Percentiles rank a stretch among this genome's conserved stretches.
Conservation (phyloP, 2,888 invertebrate species). For the Priocnemis perturbator region DNA sequence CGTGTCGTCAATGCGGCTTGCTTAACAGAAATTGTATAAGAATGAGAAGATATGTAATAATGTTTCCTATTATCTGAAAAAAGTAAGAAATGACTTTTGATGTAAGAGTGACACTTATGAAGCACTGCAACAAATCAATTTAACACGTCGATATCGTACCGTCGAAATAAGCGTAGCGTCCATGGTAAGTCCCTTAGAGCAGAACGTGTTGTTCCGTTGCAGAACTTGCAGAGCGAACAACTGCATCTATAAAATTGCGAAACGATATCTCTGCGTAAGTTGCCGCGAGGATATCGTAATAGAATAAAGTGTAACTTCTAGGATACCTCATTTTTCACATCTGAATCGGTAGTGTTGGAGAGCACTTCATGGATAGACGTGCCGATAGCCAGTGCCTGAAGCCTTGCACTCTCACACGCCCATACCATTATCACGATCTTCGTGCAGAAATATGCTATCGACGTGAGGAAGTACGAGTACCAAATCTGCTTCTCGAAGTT, state of each 20-base stretch:
- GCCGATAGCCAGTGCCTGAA: conserved; percentile 49
- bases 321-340: conserved; percentile 60
- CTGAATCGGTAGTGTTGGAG: conserved; percentile 51
- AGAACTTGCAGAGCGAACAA: conserved; percentile 64
- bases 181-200: conserved; percentile 54
- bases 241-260: conserved; percentile 51
- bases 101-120: no score
- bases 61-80: conserved; percentile 57
- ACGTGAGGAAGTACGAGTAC: conserved; percentile 40
- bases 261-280: no score
- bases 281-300: no score
- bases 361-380: conserved; percentile 57
- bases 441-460: conserved; percentile 42
- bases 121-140: no score
- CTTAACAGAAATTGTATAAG: conserved; percentile 58
- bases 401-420: conserved; percentile 51
- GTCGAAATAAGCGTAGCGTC: conserved; percentile 59
- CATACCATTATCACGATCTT: conserved; percentile 48
- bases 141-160: conserved; percentile 38
- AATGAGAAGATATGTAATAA: conserved; percentile 61
- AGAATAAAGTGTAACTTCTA: no score
- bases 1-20: no score
- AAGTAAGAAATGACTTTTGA: conserved; percentile 16
- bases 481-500: conserved; percentile 46
- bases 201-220: conserved; percentile 55